Evolutionary conservation across 2,888 invertebrate species (phyloP), one percentile per base, ranked within the genome.

Genomic region (Hirudinaria manillensis): DNA sequence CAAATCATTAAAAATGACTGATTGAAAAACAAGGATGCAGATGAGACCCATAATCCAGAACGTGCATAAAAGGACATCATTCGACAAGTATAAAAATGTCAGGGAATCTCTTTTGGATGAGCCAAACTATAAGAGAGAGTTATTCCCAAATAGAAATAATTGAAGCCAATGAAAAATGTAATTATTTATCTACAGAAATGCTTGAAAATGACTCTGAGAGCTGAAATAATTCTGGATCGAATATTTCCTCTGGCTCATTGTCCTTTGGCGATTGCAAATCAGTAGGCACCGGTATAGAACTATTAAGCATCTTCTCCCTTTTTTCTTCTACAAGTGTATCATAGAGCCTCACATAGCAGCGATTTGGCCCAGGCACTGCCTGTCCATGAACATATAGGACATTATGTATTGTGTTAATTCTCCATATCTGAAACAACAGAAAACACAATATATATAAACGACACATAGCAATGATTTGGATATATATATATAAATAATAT

Each of bases 391-490:
- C 91, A 89, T 92, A 98, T 77, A 98, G 87, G 0, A 97, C 91
- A 86, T 97, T 96, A 84, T 93, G 90, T 83, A 94, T 92, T n/a
- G 92, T 93, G 83, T 97, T 95, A 55, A 98, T 93, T 78, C 97
- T 89, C 86, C 92, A 89, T 80, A 98, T 91, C 89, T 93, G 89
- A 2, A 90, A 87, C 70, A n/a, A 72, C 10, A 56, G 27, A 53
- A 16, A 16, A 16, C 53, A 16, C 21, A 74, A 74, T 3, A 75
- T 66, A 24, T 71, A 19, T 71, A 45, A 27, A n/a, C n/a, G 10
- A 19, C 29, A 27, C n/a, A 19, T 66, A 19, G 24, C 10, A 66
- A 66, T 19, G 24, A n/a, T n/a, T n/a, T n/a, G n/a, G n/a, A n/a
- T n/a, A n/a, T n/a, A n/a, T n/a, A n/a, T n/a, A n/a, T n/a, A n/a